Conservation (phyloP, 2,113 vertebrate species). For the Lates calcarifer region DNA sequence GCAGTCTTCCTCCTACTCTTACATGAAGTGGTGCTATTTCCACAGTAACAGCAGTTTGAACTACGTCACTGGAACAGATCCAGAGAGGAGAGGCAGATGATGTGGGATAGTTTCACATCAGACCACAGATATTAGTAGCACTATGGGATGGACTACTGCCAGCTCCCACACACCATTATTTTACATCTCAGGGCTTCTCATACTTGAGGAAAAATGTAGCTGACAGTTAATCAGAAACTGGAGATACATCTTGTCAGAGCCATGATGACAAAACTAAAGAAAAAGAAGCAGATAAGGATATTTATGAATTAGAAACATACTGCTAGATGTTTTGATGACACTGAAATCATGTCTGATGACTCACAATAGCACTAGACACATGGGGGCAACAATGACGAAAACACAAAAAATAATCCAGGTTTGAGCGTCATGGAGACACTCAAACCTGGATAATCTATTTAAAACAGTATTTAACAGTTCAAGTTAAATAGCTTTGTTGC, state of each 20-base stretch:
- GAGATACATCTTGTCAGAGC: background rate
- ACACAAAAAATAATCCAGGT: background rate
- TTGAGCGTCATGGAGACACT: background rate
- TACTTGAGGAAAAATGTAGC: conserved; percentile 4
- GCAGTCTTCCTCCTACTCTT: conserved; percentile 38
- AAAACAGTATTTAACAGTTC: background rate
- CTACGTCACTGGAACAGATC: conserved; percentile 40
- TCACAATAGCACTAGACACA: background rate
- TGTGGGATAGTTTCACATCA: conserved; percentile 33
- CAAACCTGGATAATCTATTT: background rate
- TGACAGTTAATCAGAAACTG: conserved; percentile 1
- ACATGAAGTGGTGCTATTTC: conserved; percentile 39
- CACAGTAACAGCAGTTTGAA: conserved; percentile 33
- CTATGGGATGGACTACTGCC: background rate
- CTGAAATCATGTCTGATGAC: background rate
- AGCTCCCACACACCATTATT: conserved; percentile 19
- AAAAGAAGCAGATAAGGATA: background rate
- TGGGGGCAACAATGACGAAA: background rate
- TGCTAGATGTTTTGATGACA: background rate
- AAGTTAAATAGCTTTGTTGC: background rate
- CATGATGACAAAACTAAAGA: background rate
- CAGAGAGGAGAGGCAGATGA: conserved; percentile 19
- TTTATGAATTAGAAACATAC: background rate
- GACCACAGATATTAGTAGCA: conserved; percentile 3
- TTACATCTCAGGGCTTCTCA: background rate